phyloP scores from a whole-genome alignment of 2,888 invertebrate genomes.

The Pseudolycoriella hygida region DNA sequence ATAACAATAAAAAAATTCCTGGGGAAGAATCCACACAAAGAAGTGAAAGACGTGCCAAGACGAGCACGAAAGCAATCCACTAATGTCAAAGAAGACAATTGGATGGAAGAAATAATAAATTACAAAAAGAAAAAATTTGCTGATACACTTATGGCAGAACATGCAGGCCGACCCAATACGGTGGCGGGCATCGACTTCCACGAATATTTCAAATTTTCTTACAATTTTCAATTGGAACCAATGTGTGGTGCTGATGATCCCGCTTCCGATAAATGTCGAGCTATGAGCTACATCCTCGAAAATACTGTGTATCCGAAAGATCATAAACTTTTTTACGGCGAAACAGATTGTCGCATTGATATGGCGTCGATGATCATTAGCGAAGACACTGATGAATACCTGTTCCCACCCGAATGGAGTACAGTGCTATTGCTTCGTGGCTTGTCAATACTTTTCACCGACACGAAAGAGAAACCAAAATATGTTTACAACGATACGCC shows the following conservation, averaged over 20 bases:
- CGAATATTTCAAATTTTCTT: conserved; percentile 22
- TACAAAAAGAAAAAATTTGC: neutral
- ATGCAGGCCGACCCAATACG: neutral
- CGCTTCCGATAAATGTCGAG: neutral
- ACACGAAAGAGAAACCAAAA: neutral
- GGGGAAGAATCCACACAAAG: conserved; percentile 28
- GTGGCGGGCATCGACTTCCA: conserved; percentile 14
- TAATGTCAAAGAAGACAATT: conserved; percentile 19
- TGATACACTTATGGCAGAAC: neutral
- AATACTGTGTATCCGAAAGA: neutral
- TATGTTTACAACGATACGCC: neutral
- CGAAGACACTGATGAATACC: neutral
- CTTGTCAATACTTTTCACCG: neutral
- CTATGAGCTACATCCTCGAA: neutral
- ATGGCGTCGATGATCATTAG: neutral
- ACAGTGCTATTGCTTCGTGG: neutral
- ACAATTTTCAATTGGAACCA: conserved; percentile 14
- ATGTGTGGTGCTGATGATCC: neutral
- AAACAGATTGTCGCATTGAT: neutral
- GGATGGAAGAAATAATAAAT: conserved; percentile 2
- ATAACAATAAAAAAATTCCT: conserved; percentile 34
- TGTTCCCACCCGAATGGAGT: neutral
- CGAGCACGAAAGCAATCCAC: conserved; percentile 12
- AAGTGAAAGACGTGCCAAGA: conserved; percentile 19
- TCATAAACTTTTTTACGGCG: neutral